These are phyloP conservation scores for Stercorarius parasiticus DNA, from an alignment of 2,113 vertebrate species.

Conservation along the genomic window DNA sequence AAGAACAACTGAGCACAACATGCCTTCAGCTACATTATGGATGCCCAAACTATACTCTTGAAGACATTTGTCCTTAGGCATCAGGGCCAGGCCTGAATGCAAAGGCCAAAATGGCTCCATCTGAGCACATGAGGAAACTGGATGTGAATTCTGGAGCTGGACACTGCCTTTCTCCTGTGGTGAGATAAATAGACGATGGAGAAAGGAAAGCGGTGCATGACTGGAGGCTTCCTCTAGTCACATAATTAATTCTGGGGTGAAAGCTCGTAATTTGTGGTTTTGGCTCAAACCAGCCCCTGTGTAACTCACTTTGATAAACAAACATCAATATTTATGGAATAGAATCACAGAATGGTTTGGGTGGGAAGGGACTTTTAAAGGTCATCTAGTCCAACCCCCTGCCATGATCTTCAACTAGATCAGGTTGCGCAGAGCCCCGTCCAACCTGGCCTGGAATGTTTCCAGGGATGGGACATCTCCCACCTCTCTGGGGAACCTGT, in stretches of 20 bases:
- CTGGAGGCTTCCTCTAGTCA: accelerated
- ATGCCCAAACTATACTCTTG: not conserved
- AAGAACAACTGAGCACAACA: not conserved
- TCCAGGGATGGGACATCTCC: not conserved
- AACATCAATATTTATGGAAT: not conserved
- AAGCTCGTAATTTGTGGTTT: not conserved
- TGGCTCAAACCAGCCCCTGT: not conserved
- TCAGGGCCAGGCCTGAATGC: not conserved
- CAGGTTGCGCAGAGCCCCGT: not conserved
- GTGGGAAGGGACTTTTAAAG: not conserved
- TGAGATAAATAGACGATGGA: not conserved
- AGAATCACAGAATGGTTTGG: not conserved
- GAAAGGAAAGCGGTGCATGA: not conserved
- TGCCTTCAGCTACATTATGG: accelerated
- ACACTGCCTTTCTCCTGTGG: not conserved
- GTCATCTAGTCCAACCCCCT: not conserved
- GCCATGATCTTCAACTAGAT: not conserved
- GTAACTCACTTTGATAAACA: not conserved
- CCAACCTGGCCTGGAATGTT: not conserved
- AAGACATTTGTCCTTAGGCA: not conserved
- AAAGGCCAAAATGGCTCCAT: not conserved
- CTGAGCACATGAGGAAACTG: not conserved
- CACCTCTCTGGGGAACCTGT: not conserved
- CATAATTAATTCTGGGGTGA: not conserved
- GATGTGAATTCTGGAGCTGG: accelerated